phyloP scores from a whole-genome alignment of 2,888 invertebrate species.

The Xestoiulus laeticollis region DNA sequence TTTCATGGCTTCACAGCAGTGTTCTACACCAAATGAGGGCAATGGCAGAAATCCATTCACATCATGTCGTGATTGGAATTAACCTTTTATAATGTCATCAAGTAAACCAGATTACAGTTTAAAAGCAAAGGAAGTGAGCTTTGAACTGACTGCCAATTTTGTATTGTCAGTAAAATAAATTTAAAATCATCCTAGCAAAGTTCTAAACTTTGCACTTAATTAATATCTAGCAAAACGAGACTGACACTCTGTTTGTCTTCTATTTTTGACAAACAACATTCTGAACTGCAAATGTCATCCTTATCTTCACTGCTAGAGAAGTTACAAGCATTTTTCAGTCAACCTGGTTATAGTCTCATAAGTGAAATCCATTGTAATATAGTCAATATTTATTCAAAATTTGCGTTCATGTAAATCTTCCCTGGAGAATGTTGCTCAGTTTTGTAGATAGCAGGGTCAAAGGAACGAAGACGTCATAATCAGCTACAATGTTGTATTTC shows the following conservation, averaged over 20 bases:
- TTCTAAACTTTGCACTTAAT: neutral
- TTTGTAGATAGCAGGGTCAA: neutral
- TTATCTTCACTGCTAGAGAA: no score
- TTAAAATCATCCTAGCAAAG: neutral
- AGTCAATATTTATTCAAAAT: neutral
- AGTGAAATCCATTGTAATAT: no score
- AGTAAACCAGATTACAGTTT: neutral
- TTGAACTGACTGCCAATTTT: neutral
- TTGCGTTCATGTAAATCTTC: neutral
- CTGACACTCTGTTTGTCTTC: neutral
- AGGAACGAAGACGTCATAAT: neutral
- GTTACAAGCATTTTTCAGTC: no score
- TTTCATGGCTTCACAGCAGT: neutral
- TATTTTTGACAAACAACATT: no score
- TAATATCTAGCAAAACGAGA: neutral
- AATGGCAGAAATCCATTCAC: neutral
- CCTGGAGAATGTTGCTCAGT: neutral
- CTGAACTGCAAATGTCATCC: no score
- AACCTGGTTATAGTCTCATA: no score
- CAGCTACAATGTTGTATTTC: neutral
- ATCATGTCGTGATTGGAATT: neutral
- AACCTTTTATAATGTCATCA: neutral
- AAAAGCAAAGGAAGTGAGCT: neutral
- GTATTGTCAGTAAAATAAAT: neutral
- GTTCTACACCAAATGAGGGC: neutral